Evolutionary conservation across 1,140 invertebrate genomes (phyloP).

Genomic region (Philotrypesis tridentata): DNA sequence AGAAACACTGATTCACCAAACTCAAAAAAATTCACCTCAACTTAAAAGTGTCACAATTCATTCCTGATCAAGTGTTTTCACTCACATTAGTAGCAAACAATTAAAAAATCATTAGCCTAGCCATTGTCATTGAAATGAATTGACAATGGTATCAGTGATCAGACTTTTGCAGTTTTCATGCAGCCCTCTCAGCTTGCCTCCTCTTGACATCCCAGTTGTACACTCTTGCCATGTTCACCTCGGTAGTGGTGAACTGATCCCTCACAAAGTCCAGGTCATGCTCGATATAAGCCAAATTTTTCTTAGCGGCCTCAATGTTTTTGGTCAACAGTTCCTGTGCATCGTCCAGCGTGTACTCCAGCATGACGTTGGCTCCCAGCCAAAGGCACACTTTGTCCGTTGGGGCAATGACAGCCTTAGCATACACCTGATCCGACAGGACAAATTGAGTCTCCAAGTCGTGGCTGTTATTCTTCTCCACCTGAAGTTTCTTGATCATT

Average conservation of each 20-base stretch:
- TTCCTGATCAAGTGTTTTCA: not conserved
- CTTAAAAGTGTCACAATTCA: not conserved
- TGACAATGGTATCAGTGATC: not conserved
- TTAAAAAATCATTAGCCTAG: constrained; percentile 36
- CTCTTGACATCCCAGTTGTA: constrained; percentile 97
- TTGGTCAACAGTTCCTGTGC: constrained; percentile 90
- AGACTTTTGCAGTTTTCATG: constrained; percentile 48
- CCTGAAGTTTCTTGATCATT: constrained; percentile 92
- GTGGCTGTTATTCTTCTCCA: constrained; percentile 80
- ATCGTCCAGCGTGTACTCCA: constrained; percentile 96
- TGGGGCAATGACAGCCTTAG: constrained; percentile 90
- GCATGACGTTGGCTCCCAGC: constrained; percentile 99
- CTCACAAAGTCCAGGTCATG: constrained; percentile 93
- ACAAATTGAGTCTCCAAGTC: constrained; percentile 93
- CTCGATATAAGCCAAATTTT: constrained; percentile 88
- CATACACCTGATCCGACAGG: constrained; percentile 96
- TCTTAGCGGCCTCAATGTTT: constrained; percentile 91
- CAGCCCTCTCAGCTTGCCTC: constrained; percentile 78
- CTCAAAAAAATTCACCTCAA: not conserved
- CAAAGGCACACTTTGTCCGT: constrained; percentile 97
- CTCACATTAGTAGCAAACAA: constrained; percentile 10
- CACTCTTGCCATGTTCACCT: constrained; percentile 98
- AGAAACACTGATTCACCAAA: not conserved
- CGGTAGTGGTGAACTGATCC: constrained; percentile 98
- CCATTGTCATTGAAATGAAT: not conserved